Evolutionary conservation across 2,888 invertebrate species (phyloP).

Genomic region (Belgica antarctica): DNA sequence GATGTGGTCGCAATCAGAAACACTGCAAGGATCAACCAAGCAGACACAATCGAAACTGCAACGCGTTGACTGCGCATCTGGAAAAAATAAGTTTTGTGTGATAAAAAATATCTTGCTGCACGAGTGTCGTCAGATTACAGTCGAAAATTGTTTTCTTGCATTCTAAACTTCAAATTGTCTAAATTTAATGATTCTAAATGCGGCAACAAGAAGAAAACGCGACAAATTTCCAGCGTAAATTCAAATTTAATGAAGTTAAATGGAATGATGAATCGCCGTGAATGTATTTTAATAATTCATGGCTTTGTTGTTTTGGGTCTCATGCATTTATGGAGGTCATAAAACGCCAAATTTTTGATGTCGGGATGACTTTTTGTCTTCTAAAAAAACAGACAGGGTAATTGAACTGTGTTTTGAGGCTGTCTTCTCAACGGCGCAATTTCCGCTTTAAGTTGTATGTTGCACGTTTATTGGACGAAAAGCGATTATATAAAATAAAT

Average conservation of each 20-base stretch:
- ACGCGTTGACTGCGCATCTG: neutral
- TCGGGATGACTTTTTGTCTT: too few species aligned
- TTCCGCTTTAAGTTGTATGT: too few species aligned
- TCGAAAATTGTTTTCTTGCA: neutral
- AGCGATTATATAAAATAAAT: too few species aligned
- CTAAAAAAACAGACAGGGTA: too few species aligned
- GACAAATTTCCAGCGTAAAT: neutral
- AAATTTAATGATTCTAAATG: neutral
- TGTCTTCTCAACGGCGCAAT: too few species aligned
- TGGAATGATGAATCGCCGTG: slow-evolving; percentile 33
- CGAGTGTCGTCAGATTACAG: neutral
- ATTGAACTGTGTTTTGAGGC: too few species aligned
- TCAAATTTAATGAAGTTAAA: slow-evolving; percentile 38
- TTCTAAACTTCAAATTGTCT: neutral
- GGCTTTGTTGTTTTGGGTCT: too few species aligned
- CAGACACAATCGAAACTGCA: too few species aligned
- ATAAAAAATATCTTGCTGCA: neutral
- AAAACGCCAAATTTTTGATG: too few species aligned
- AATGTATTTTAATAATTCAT: too few species aligned
- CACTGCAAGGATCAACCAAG: neutral
- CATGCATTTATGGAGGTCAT: too few species aligned
- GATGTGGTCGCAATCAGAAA: neutral
- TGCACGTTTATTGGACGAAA: too few species aligned
- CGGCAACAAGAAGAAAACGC: neutral
- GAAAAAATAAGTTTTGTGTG: neutral